Conservation (phyloP, 2,113 vertebrate species). For the Danionella cerebrum region DNA sequence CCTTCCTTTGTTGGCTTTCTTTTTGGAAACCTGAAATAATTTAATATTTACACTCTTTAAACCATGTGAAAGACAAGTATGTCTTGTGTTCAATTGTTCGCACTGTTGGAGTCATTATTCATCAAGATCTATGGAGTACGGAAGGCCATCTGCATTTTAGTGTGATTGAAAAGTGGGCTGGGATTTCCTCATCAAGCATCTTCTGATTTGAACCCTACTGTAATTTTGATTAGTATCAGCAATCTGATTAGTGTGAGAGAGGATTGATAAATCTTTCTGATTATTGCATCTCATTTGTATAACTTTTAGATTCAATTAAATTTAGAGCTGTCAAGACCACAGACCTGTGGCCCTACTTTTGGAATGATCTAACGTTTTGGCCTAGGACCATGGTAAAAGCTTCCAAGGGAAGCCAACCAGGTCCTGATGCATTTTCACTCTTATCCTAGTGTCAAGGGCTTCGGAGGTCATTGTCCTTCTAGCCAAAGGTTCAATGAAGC, state of each 20-base stretch:
- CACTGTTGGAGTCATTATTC: slow-evolving; percentile 3
- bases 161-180: background rate
- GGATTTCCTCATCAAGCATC: background rate
- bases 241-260: background rate
- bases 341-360: too few species aligned
- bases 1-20: background rate
- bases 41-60: background rate
- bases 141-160: slow-evolving; percentile 18
- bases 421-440: too few species aligned
- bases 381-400: too few species aligned
- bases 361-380: too few species aligned
- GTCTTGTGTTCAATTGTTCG: background rate
- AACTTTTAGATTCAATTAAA: too few species aligned
- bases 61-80: background rate
- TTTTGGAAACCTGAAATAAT: background rate
- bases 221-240: slow-evolving; percentile 9
- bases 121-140: background rate
- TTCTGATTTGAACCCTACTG: slow-evolving; percentile 12
- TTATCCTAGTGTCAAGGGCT: too few species aligned
- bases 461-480: too few species aligned
- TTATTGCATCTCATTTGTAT: too few species aligned
- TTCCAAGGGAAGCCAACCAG: too few species aligned
- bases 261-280: too few species aligned
- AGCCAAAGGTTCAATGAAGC: too few species aligned
- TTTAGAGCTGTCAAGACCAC: too few species aligned